These are phyloP conservation scores for Pseudococcus jackbeardsleyi DNA, from an alignment of 2,888 invertebrate species.

Conservation along the genomic window DNA sequence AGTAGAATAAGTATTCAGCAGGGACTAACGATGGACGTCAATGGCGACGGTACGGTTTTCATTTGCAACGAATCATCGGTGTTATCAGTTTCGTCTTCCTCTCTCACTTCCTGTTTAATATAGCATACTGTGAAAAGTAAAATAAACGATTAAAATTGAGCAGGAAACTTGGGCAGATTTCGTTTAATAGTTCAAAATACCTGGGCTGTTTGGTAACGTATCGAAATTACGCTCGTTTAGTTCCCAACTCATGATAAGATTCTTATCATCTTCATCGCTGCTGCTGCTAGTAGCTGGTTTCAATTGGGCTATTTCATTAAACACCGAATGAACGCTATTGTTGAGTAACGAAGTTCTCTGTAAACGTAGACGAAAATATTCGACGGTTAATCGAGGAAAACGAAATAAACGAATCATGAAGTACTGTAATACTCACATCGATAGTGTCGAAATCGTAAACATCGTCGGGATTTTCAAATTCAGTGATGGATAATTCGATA, in stretches of 20 bases:
- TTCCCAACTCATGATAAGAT: conserved; percentile 59
- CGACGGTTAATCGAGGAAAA: neutral
- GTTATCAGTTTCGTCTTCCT: conserved; percentile 11
- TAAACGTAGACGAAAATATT: neutral
- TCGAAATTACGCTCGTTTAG: conserved; percentile 61
- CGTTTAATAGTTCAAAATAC: neutral
- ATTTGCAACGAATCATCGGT: neutral
- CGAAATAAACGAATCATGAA: neutral
- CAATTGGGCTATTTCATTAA: conserved; percentile 58
- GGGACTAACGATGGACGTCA: neutral
- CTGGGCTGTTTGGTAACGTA: conserved; percentile 53
- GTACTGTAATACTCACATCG: neutral
- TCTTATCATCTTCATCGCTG: conserved; percentile 60
- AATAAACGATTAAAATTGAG: neutral
- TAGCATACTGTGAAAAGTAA: neutral
- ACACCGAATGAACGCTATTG: conserved; percentile 58
- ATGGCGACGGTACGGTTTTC: neutral
- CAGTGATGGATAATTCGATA: conserved; percentile 7
- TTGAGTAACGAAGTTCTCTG: conserved; percentile 33
- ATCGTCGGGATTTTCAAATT: neutral
- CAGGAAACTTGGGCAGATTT: neutral
- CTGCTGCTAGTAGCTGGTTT: conserved; percentile 41
- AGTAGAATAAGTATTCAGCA: no score
- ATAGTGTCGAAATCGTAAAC: conserved; percentile 22
- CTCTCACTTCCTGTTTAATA: conserved; percentile 55